Base-by-base conservation (phyloP, 2,888 invertebrate species). In the Cordylochernes scorpioides region DNA sequence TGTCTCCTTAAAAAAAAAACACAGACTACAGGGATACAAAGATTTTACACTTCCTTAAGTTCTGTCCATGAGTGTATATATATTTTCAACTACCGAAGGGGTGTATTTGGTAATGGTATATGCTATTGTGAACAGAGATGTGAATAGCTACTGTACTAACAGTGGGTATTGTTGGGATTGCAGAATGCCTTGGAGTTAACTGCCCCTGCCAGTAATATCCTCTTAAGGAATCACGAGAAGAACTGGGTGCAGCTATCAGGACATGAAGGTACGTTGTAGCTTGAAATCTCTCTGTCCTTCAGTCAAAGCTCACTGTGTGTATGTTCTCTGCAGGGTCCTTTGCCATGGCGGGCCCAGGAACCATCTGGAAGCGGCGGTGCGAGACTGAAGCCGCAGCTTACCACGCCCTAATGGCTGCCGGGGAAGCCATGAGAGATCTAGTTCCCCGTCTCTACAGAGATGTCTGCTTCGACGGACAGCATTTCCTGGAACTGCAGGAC, bases 401-500 rank as follows among this genome's bases (percentile, higher is more conserved):
- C 56, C 71, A 74, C 49, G 65, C 67, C 9, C 58, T 86, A 37
- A n/a, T n/a, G n/a, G n/a, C n/a, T n/a, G 19, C 14, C 5, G 62
- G 65, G 38, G 82, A 84, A 49, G 60, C 64, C 28, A 62, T 72
- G 50, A 58, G 63, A 41, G 61, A 67, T 40, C 67, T 75, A 42
- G 69, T 80, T 32, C 84, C 86, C 5, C 66, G 64, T 43, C 84
- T 74, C 55, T 74, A 72, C 53, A 64, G 80, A 26, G 71, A 80
- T 49, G 68, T 57, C 18, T 47, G 50, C 37, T 54, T 52, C 36
- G 54, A 55, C 33, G 49, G 47, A 16, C 54, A 56, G 42, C 48
- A 51, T 40, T 94, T 84, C 55, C 84, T 94, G 46, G 88, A 91
- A 55, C 66, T 94, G 38, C 84, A 91, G 57, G 86, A 94, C 54